Conservation (phyloP, 35 echinoderm and acorn worm species). For the Eucidaris tribuloides region DNA sequence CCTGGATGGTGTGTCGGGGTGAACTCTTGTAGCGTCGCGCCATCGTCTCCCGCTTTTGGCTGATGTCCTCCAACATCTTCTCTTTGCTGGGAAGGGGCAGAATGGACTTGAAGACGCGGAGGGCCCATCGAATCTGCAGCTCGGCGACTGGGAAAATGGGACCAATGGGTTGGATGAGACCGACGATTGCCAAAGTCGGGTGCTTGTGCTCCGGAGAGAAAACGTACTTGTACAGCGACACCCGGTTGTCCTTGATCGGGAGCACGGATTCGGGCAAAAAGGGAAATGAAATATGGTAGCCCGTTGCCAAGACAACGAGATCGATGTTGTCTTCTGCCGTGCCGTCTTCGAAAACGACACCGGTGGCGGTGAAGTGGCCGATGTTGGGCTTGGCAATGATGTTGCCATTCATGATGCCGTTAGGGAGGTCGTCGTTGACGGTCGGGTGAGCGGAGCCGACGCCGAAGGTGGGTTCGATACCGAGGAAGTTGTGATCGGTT, state of each 20-base stretch:
- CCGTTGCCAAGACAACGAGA: constrained; percentile 72
- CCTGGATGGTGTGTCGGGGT: constrained; percentile 73
- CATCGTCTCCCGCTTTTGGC: constrained; percentile 28
- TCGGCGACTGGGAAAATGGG: constrained; percentile 48
- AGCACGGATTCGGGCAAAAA: constrained; percentile 43
- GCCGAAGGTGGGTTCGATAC: constrained; percentile 16
- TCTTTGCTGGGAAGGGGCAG: constrained; percentile 15
- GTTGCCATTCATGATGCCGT: constrained; percentile 43
- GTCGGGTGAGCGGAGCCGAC: constrained; percentile 27
- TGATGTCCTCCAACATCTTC: constrained; percentile 42
- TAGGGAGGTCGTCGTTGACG: constrained; percentile 65
- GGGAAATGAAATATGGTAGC: constrained; percentile 66
- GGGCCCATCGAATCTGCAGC: constrained; percentile 76
- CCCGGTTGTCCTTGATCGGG: constrained; percentile 41
- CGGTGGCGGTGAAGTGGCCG: constrained; percentile 53
- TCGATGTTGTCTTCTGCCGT: constrained; percentile 74
- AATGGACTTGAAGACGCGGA: constrained; percentile 45
- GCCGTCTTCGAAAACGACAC: constrained; percentile 86
- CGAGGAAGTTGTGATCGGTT: constrained; percentile 34
- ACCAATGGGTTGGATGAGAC: constrained; percentile 56
- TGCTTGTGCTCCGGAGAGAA: constrained; percentile 50
- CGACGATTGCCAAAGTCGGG: constrained; percentile 65
- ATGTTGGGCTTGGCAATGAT: constrained; percentile 66
- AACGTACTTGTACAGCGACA: constrained; percentile 68
- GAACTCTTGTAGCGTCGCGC: constrained; percentile 34